These are phyloP conservation scores for Phataginus tetradactyla DNA, from an alignment of 2,797 vertebrate genomes.

Conservation along the genomic window DNA sequence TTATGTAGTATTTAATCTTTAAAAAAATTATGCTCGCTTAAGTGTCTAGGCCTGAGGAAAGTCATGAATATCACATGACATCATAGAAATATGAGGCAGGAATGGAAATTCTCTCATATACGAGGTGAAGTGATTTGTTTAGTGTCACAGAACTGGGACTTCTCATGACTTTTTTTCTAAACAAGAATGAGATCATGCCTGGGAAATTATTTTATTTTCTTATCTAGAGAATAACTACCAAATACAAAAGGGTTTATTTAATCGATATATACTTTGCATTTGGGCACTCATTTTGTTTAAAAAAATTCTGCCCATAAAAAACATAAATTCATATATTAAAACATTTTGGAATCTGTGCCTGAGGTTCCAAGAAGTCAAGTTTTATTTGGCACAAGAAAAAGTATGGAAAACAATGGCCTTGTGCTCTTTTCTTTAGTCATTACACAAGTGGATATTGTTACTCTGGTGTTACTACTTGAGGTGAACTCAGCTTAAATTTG, in stretches of 20 bases:
- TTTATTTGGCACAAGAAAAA: not conserved
- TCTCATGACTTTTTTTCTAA: not conserved
- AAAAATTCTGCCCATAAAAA: not conserved
- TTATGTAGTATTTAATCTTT: not conserved
- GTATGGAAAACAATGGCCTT: not conserved
- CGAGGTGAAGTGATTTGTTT: not conserved
- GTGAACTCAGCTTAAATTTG: not conserved
- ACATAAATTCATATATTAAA: not conserved
- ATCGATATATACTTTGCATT: not conserved
- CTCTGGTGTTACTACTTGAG: not conserved
- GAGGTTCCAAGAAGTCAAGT: not conserved
- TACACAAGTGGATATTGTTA: not conserved
- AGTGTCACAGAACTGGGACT: not conserved
- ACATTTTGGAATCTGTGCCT: not conserved
- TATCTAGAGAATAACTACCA: not conserved
- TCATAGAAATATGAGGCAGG: not conserved
- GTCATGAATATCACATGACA: not conserved
- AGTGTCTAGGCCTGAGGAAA: not conserved
- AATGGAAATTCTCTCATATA: not conserved
- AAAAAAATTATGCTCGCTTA: not conserved
- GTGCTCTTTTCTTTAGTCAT: not conserved
- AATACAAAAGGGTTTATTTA: not conserved
- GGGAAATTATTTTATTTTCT: slow-evolving; percentile 2
- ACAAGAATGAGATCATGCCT: not conserved
- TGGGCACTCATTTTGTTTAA: not conserved